Evolutionary conservation across 2,113 vertebrate genomes (phyloP), one percentile per base, ranked within the genome.

Genomic region (Benthochromis sp.): DNA sequence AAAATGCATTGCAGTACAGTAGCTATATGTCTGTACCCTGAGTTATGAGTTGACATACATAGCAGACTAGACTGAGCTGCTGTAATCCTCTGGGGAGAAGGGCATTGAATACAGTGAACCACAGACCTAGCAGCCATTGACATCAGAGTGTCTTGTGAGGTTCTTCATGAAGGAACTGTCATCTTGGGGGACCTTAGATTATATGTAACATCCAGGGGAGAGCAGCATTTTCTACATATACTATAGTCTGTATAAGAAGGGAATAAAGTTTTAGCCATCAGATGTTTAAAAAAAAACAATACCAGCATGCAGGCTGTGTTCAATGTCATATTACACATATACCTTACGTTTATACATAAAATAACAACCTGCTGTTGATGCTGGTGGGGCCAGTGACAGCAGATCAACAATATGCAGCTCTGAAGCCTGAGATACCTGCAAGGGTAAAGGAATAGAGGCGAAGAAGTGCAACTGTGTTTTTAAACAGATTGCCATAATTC

Each of bases 91-190:
- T 53, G 16, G 85, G 88, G 94, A 94, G 14, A 31, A 86, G 89
- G 90, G 86, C 81, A 84, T 14, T 83, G 89, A 93, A 94, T 88
- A 88, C 63, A 88, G 66, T 90, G 81, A 40, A 52, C 66, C 76
- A 24, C 50, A 88, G 88, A 92, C 69, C 73, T 79, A 52, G 90
- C 82, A 90, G 89, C 59, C 24, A 21, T 13, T 94, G 93, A 92
- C 84, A 92, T 93, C 82, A 89, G 92, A 93, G 81, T 36, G 79
- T 50, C 88, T 89, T 92, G 86, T 88, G 88, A 89, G 91, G 83
- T 86, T 92, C 34, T 47, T 90, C 81, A 69, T 84, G 88, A 82
- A 52, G 90, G 81, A 71, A 86, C 50, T 50, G 36, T 86, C 88
- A 66, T 63, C 90, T 87, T 86, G 14, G 79, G 86, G 73, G 91